Evolutionary conservation across 2,888 invertebrate species (phyloP), one percentile per base, ranked within the genome.

Genomic region (Dryocosmus kuriphilus): DNA sequence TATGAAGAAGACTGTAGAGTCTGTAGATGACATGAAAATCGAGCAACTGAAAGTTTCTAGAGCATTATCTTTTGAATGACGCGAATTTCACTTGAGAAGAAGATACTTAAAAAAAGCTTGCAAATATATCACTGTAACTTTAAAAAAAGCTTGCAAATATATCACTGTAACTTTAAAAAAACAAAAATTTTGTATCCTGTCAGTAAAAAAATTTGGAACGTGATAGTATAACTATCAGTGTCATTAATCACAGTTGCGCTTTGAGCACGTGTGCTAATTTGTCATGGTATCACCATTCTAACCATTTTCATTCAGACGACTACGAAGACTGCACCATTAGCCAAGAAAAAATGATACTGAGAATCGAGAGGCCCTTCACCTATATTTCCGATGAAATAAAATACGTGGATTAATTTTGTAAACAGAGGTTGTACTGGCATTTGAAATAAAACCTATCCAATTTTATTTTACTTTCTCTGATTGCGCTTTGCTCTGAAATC

Each of bases 181-280:
- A 57, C 9, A 24, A 7, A 24, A 57, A 27, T 24, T 1, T 57
- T 57, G 57, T 57, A 24, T 11, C 24, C 24, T 16, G 16, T 27
- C 24, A 6, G 35, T 19, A 65, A 63, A 41, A 63, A 65, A 65
- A 38, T 38, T 1, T 8, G 41, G 41, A 63, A 32, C 38, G 65
- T 63, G 32, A 35, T 63, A 32, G 63, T n/a, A 32, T 19, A 1
- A 38, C 46, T 81, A 81, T 82, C 84, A 71, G 38, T 55, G 71
- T 74, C 80, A 76, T 84, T 82, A 76, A 80, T 84, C 80, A 77
- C 76, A 77, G 51, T 32, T 67, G 65, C 74, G 76, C 81, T 65
- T 55, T 73, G 77, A 77, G 75, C 79, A 80, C 67, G 79, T 75
- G 79, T 77, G 79, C 79, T 81, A 77, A 76, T 80, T 74, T 76